Base-by-base conservation (phyloP, 2,797 vertebrate genomes). In the Aotus griseimembra region DNA sequence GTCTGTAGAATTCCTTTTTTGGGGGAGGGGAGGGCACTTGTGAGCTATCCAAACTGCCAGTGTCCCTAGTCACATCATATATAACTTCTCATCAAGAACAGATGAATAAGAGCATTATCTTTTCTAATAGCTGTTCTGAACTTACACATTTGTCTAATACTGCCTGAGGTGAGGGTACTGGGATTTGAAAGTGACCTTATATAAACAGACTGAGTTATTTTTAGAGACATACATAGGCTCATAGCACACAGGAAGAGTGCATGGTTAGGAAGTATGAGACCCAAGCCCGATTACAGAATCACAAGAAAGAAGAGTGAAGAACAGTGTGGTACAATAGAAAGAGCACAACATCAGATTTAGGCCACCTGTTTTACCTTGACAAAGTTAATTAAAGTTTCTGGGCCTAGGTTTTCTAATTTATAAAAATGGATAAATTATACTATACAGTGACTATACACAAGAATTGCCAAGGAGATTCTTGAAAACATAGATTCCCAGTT, bases 1-100 rank as follows among this genome's bases (percentile, higher is more conserved):
- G n/a, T 95, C 67, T 75, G 70, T 95, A 44, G n/a, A 95, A 92
- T 82, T 81, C 48, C 15, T 77, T 72, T 81, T 46, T 26, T 26
- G 88, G 4, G 15, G 33, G 17, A 4, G 33, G 33, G 64, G 64
- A 67, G 33, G 33, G 4, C 70, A 75, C 50, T 36, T 84, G 10
- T 64, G 92, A 97, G 28, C 20, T 93, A 20, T 87, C 5, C 5
- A 28, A 88, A 67, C 39, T 89, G 58, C 81, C 76, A 46, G 48
- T 28, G 61, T 93, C 64, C 92, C 72, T 72, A 24, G 57, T 44
- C 46, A 39, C 30, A 52, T 82, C 57, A 46, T 39, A 36, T 44
- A 85, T 77, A 76, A 5, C 64, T 94, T 36, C 39, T 97, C 14
- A 28, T 52, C 46, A 88, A 85, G 84, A 93, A 33, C 14, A 88